A percentile compares a stretch with the other conserved stretches of the same genome.
These are phyloP conservation scores for Philypnodon macrostomus DNA, from an alignment of 2,797 vertebrate species.

Conservation along the genomic window DNA sequence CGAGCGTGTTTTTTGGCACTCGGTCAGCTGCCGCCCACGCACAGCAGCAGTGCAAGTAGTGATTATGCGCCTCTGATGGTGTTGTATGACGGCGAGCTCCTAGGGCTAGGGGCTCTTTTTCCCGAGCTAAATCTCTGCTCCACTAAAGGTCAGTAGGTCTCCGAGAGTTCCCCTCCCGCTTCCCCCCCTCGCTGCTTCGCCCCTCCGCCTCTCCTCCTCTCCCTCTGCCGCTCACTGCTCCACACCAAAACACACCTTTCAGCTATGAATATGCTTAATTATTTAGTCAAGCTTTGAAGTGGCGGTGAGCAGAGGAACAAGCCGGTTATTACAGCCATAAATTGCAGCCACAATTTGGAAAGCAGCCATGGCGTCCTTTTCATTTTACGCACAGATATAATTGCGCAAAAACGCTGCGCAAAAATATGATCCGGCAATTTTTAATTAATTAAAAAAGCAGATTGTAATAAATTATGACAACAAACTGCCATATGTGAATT, in stretches of 20 bases:
- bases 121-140: constrained; percentile 68
- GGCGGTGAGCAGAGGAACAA: constrained; percentile 27
- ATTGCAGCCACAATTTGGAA: constrained; percentile 4
- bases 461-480: not conserved
- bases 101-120: constrained; percentile 53
- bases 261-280: constrained; percentile 57
- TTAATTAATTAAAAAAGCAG: not conserved
- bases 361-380: not conserved
- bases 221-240: constrained; percentile 40
- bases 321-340: constrained; percentile 19
- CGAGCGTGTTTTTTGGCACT: constrained; percentile 57
- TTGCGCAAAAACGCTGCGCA: not conserved
- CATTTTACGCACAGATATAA: not conserved
- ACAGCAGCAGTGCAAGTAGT: constrained; percentile 49
- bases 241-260: constrained; percentile 45
- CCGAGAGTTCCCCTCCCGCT: constrained; percentile 41
- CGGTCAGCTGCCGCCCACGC: constrained; percentile 63
- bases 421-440: not conserved
- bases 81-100: constrained; percentile 58
- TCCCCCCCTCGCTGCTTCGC: constrained; percentile 8
- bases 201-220: constrained; percentile 1
- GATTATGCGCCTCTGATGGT: constrained; percentile 62
- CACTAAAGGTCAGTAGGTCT: constrained; percentile 75
- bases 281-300: constrained; percentile 50
- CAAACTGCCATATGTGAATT: not conserved